Base-by-base conservation (phyloP, 1,140 invertebrate species). In the Saccostrea glomerata region DNA sequence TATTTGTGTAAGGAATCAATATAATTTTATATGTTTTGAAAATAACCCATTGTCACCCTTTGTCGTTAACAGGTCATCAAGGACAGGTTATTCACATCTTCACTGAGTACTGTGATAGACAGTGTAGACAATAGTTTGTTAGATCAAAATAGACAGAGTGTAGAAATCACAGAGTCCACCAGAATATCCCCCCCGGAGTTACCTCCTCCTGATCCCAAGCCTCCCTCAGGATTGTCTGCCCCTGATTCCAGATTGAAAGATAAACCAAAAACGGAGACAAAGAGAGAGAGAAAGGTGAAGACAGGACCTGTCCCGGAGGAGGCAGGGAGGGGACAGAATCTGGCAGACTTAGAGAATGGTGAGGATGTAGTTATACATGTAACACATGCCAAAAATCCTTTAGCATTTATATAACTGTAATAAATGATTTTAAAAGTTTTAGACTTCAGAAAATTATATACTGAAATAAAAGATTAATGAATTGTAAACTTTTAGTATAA, bases 111-210 rank as follows among this genome's bases (percentile, higher is more conserved):
- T 36, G 90, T 92, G 23, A 84, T 91, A 25, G 92, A 91, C 40
- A 92, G 92, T 89, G 89, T 92, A 9, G 92, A 92, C 15, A 92
- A 90, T 86, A 84, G 25, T 30, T 15, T 25, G 25, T 12, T 77
- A 15, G 70, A 77, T 13, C 70, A 90, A 36, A 36, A 63, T 82
- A 40, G 83, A 56, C 47, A 84, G n/a, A 54, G 23, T 55, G 54
- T 36, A 56, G 47, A 84, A 5, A 56, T 40, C 20, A 85, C 82
- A 88, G 55, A 40, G 25, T 63, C 84, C 56, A 85, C 84, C 25
- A 36, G 84, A 66, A 40, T 40, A 30, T 30, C 70, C 2, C 70
- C 11, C 17, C 70, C 23, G 12, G 70, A 30, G 25, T 77, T 77
- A 77, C 15, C 25, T 25, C 70, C 70, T 77, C 70, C 25, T 77